A percentile compares a stretch with the other conserved stretches of the same genome.
Conservation (phyloP, 1,140 invertebrate species). For the Phymastichus coffea region DNA sequence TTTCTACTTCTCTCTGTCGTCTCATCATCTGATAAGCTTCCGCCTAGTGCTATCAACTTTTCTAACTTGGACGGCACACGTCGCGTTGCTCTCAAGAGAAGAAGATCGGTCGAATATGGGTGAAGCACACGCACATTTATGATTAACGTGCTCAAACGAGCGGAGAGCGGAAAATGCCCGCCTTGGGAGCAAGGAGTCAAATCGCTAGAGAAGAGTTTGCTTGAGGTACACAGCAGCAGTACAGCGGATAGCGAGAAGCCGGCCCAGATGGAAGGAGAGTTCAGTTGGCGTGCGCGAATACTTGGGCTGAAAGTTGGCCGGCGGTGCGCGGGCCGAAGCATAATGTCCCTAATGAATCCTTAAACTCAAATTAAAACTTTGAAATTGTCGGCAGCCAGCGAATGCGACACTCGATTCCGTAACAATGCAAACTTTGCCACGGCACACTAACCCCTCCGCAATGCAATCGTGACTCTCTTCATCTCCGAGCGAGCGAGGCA, state of each 20-base stretch:
- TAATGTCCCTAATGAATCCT: conserved; percentile 54
- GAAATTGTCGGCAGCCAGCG: conserved; percentile 46
- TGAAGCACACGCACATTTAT: no score
- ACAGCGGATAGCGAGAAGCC: no score
- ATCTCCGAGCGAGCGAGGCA: neutral
- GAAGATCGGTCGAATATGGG: no score
- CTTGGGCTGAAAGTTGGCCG: neutral
- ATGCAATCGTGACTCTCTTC: neutral
- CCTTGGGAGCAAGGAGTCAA: no score
- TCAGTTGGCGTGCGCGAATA: conserved; percentile 5
- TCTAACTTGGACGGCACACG: no score
- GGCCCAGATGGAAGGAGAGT: neutral
- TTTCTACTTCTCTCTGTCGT: neutral
- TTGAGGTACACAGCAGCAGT: neutral
- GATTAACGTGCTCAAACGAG: no score
- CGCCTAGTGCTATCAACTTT: no score
- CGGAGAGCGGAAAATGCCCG: no score
- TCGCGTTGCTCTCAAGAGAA: no score
- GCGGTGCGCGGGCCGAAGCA: conserved; percentile 27
- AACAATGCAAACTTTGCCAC: conserved; percentile 46
- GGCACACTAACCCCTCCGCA: conserved; percentile 7
- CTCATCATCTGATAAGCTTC: no score
- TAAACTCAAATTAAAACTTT: conserved; percentile 55
- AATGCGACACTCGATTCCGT: conserved; percentile 50
- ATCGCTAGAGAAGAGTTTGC: no score